A percentile compares a stretch with the other conserved stretches of the same genome.
phyloP scores from a whole-genome alignment of 37 sponge, comb jelly and placozoan genomes.

The Geodia barretti region DNA sequence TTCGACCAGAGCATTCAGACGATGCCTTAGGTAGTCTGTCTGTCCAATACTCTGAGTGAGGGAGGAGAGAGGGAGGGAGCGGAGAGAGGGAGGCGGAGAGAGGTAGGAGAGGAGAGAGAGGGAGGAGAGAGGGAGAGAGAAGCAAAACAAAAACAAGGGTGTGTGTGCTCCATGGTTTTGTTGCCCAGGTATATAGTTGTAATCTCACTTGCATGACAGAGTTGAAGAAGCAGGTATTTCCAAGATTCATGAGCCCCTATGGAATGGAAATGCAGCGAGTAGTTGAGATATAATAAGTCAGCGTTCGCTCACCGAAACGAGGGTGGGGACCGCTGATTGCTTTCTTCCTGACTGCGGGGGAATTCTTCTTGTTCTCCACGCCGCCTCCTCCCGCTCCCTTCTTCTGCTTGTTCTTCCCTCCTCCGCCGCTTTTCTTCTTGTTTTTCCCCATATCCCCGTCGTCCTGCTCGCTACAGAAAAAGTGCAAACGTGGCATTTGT shows the following conservation, averaged over 20 bases:
- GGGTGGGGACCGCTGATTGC: not conserved
- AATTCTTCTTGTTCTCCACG: not conserved
- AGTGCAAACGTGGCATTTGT: no score
- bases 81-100: no score
- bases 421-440: conserved; percentile 1
- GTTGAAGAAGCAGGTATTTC: conserved; percentile 93
- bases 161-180: no score
- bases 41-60: conserved; percentile 23
- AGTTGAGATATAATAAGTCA: not conserved
- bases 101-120: no score
- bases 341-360: not conserved
- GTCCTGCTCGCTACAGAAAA: conserved; percentile 1
- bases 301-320: not conserved
- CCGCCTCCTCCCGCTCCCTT: not conserved
- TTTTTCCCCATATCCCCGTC: not conserved
- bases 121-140: no score
- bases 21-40: conserved; percentile 46
- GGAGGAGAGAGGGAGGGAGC: no score
- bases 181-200: not conserved
- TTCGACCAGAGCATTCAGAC: no score
- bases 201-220: conserved; percentile 69
- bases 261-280: not conserved
- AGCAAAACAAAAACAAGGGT: no score
- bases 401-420: not conserved
- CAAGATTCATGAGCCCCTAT: conserved; percentile 78